Evolutionary conservation across 2,797 vertebrate species (phyloP).

Genomic region (Valencia hispanica): DNA sequence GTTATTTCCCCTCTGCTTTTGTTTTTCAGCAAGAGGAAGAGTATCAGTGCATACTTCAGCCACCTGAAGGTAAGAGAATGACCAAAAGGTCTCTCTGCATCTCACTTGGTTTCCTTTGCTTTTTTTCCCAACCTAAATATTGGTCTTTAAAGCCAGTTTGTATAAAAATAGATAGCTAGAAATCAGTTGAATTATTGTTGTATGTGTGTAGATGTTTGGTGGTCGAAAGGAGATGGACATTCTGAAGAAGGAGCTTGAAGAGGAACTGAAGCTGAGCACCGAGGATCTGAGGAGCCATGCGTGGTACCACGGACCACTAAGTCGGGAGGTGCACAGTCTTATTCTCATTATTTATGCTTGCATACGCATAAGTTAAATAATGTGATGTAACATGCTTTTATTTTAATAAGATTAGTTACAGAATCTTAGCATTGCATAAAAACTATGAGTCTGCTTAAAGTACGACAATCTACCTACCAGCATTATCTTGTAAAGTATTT

Average conservation of each 20-base stretch:
- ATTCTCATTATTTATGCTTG: no score
- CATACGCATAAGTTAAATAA: not conserved
- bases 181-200: not conserved
- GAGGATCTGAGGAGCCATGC: conserved; percentile 84
- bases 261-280: conserved; percentile 83
- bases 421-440: not conserved
- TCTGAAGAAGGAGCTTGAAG: conserved; percentile 87
- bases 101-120: not conserved
- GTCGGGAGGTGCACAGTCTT: conserved; percentile 82
- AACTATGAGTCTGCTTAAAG: not conserved
- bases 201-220: conserved; percentile 67
- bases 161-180: not conserved
- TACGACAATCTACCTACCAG: not conserved
- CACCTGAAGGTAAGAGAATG: conserved; percentile 74
- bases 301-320: conserved; percentile 87
- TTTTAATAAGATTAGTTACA: not conserved
- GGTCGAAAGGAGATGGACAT: conserved; percentile 76
- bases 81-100: conserved; percentile 9
- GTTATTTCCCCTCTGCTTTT: conserved; percentile 53
- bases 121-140: not conserved
- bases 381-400: not conserved
- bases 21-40: conserved; percentile 77
- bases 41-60: conserved; percentile 71
- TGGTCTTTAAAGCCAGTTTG: not conserved
- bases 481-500: not conserved